Evolutionary conservation across 2,113 vertebrate species (phyloP).

Genomic region (Rousettus leschenaultii): DNA sequence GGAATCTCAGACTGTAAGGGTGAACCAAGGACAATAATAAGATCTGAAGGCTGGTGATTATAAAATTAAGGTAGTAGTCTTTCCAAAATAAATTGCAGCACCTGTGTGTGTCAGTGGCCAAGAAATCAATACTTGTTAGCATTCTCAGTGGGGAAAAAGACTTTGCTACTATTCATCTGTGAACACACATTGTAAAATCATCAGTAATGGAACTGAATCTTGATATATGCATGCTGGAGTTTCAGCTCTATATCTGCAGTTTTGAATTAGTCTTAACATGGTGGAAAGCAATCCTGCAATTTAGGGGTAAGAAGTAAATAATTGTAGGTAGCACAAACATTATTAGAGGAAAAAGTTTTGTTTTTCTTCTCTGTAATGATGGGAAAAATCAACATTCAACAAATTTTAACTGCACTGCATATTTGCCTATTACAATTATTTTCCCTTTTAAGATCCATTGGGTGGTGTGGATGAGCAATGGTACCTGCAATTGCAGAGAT

Average conservation of each 20-base stretch:
- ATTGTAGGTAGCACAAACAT: background rate
- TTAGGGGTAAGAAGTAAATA: background rate
- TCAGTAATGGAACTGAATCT: background rate
- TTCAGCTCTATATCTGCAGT: slow-evolving; percentile 17
- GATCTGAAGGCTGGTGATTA: background rate
- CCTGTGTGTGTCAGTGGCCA: background rate
- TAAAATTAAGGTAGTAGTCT: background rate
- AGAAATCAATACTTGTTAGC: slow-evolving; percentile 43
- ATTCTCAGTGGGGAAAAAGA: slow-evolving; percentile 11
- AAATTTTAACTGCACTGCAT: background rate
- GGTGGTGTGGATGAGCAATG: slow-evolving; percentile 46
- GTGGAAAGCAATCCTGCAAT: slow-evolving; percentile 25
- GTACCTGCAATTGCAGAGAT: slow-evolving; percentile 65
- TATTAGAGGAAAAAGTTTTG: background rate
- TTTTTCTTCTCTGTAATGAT: background rate
- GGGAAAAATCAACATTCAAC: background rate
- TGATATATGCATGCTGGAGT: slow-evolving; percentile 3
- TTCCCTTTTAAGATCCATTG: slow-evolving; percentile 43
- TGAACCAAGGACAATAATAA: slow-evolving; percentile 42
- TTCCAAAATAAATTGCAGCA: slow-evolving; percentile 41
- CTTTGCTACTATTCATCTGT: background rate
- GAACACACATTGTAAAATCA: background rate
- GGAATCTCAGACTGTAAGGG: slow-evolving; percentile 26
- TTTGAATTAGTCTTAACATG: slow-evolving; percentile 36
- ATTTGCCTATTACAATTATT: background rate